These are phyloP conservation scores for Dipodomys spectabilis DNA, from an alignment of 2,113 vertebrate species.

Conservation along the genomic window DNA sequence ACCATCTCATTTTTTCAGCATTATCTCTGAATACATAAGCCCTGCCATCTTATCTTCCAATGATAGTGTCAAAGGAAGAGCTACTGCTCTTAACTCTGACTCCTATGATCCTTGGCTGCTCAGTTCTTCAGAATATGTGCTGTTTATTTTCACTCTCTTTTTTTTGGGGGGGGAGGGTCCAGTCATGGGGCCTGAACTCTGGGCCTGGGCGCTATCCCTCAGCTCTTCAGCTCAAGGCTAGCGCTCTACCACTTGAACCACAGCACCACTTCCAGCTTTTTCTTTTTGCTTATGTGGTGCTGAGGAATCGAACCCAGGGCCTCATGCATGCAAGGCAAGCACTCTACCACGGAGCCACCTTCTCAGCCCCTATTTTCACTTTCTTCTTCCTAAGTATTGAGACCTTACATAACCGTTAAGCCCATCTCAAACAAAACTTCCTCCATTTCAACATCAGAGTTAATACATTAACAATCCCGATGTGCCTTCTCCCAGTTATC, in stretches of 20 bases:
- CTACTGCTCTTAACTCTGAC: neutral
- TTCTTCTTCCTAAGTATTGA: neutral
- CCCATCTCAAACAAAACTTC: neutral
- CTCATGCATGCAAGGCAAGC: too few species aligned
- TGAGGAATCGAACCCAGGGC: too few species aligned
- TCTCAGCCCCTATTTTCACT: too few species aligned
- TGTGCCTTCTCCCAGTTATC: neutral
- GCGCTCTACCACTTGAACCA: too few species aligned
- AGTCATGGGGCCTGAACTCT: too few species aligned
- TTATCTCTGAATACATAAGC: neutral
- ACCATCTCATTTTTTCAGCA: neutral
- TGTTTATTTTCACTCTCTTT: neutral
- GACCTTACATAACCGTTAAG: neutral
- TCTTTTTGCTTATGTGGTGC: too few species aligned
- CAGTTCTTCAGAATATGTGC: neutral
- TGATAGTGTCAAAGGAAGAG: neutral
- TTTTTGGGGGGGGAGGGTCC: too few species aligned
- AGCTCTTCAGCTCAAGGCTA: too few species aligned
- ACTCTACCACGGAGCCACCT: too few species aligned
- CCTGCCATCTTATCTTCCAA: neutral
- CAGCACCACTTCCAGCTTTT: too few species aligned
- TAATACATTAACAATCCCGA: neutral
- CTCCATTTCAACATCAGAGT: neutral
- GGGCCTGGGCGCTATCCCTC: too few species aligned
- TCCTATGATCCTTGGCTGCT: neutral